phyloP scores from a whole-genome alignment of 1,140 invertebrate genomes.

The Anadara kagoshimensis region DNA sequence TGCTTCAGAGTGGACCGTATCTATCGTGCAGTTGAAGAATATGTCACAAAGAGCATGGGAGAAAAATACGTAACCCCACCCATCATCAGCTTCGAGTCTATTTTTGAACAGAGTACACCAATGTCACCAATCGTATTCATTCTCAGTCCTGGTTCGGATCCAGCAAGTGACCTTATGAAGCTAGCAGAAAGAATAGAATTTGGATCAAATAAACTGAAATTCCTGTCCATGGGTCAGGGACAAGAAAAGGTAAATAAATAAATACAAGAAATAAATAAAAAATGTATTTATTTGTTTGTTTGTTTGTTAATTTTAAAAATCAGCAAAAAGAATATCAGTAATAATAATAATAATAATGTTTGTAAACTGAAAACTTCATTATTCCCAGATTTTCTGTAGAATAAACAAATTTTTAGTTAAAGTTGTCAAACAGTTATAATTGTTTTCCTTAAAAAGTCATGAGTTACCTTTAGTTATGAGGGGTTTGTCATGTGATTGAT shows the following conservation, averaged over 20 bases:
- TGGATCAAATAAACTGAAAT: conserved; percentile 84
- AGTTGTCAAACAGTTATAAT: no score
- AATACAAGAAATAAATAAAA: no score
- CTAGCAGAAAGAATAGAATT: conserved; percentile 84
- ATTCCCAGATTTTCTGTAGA: no score
- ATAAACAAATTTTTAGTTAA: no score
- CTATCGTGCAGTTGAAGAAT: conserved; percentile 86
- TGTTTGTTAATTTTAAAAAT: no score
- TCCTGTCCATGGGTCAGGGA: conserved; percentile 90
- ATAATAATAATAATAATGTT: no score
- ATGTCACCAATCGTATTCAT: conserved; percentile 90
- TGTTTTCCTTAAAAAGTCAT: no score
- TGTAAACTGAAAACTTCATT: no score
- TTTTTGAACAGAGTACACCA: conserved; percentile 87
- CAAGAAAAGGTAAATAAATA: conserved; percentile 85
- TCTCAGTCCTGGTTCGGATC: conserved; percentile 90
- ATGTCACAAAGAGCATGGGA: conserved; percentile 87
- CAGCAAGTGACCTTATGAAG: conserved; percentile 90
- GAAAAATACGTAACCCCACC: conserved; percentile 90
- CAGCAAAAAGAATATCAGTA: no score
- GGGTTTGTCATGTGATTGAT: no score
- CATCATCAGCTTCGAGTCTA: conserved; percentile 85
- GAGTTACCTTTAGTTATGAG: no score
- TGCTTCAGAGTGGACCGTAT: conserved; percentile 91
- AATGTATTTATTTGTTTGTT: no score